Evolutionary conservation across 2,113 vertebrate species (phyloP).

Genomic region (Capreolus pygargus): DNA sequence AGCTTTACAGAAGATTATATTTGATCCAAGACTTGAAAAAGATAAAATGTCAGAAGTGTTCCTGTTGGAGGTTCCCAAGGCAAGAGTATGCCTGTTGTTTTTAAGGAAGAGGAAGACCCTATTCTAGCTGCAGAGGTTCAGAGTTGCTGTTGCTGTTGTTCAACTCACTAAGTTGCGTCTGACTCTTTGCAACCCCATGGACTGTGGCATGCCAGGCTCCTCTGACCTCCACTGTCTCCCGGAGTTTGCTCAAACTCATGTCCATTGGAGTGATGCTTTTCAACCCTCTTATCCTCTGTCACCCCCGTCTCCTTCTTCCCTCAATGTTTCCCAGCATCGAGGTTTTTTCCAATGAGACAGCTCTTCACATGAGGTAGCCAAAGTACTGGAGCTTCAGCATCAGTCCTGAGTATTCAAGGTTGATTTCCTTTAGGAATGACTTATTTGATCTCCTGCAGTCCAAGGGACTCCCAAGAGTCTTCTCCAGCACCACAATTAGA

Average conservation of each 20-base stretch:
- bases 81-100: background rate
- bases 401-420: background rate
- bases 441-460: background rate
- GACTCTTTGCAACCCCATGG: background rate
- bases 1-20: background rate
- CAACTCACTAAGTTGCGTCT: background rate
- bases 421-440: background rate
- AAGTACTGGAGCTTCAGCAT: background rate
- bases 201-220: background rate
- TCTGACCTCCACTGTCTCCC: background rate
- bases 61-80: background rate
- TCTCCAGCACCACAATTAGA: background rate
- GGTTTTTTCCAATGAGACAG: background rate
- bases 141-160: background rate
- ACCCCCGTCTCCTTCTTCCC: background rate
- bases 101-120: background rate
- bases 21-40: background rate
- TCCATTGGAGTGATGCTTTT: background rate
- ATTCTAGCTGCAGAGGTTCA: background rate
- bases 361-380: background rate
- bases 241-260: background rate
- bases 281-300: background rate
- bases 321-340: background rate
- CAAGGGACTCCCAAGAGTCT: background rate
- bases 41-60: background rate